These are phyloP conservation scores for Panorpa germanica DNA, from an alignment of 2,888 invertebrate genomes.

Conservation along the genomic window DNA sequence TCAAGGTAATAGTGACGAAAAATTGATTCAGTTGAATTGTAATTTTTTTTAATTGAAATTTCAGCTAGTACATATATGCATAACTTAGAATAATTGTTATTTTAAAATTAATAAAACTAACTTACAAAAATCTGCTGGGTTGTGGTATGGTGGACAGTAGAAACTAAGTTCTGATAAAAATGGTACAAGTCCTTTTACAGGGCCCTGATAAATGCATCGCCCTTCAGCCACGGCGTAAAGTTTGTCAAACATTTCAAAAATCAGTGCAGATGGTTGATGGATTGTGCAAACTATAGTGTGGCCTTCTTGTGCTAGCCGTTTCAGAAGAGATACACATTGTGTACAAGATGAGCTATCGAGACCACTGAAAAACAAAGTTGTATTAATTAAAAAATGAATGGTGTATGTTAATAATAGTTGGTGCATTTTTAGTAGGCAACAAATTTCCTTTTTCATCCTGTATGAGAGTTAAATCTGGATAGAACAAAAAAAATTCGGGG, in stretches of 20 bases:
- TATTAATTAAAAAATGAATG: constrained; percentile 9
- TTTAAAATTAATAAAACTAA: constrained; percentile 16
- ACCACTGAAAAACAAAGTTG: constrained; percentile 38
- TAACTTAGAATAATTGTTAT: neutral
- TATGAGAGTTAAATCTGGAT: constrained; percentile 1
- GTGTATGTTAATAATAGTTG: constrained; percentile 11
- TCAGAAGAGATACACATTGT: constrained; percentile 63
- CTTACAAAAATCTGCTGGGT: constrained; percentile 90
- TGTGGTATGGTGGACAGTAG: constrained; percentile 80
- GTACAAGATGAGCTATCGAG: constrained; percentile 77
- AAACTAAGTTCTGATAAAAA: constrained; percentile 57
- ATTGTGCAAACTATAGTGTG: constrained; percentile 84
- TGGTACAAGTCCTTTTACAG: constrained; percentile 50
- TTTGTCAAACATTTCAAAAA: constrained; percentile 86
- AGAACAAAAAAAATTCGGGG: too few species aligned
- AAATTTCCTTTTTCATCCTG: too few species aligned
- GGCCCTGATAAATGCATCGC: constrained; percentile 69
- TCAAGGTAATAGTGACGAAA: too few species aligned
- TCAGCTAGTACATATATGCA: neutral
- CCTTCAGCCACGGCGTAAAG: constrained; percentile 72
- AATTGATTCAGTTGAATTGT: neutral
- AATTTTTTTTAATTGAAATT: neutral
- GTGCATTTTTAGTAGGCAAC: neutral
- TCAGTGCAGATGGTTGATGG: constrained; percentile 81
- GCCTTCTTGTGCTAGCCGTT: constrained; percentile 64